Percentiles rank a stretch among this genome's conserved stretches.
phyloP scores from a whole-genome alignment of 2,888 invertebrate species.

The Tortrix viridana region DNA sequence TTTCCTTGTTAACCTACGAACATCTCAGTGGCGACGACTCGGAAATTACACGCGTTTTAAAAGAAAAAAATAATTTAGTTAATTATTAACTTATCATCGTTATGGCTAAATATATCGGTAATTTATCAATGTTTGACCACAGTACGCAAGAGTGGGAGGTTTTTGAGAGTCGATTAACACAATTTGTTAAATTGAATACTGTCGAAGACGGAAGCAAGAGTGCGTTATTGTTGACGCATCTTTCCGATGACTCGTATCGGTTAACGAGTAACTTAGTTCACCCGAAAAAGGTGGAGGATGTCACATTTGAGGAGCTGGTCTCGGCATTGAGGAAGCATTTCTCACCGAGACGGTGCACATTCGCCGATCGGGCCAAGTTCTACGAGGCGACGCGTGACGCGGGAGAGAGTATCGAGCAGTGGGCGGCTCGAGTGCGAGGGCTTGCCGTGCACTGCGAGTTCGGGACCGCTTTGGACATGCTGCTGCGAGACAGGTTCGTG shows the following conservation, averaged over 20 bases:
- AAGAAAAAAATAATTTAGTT: not conserved
- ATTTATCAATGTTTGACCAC: slow-evolving; percentile 6
- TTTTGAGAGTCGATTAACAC: slow-evolving; percentile 1
- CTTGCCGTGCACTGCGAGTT: slow-evolving; percentile 39
- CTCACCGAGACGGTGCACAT: slow-evolving; percentile 40
- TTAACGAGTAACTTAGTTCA: slow-evolving; percentile 5
- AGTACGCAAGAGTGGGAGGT: slow-evolving; percentile 12
- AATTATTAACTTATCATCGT: not conserved
- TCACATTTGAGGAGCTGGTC: slow-evolving; percentile 21
- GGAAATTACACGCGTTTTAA: not conserved
- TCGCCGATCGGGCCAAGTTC: slow-evolving; percentile 41
- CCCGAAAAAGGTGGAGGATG: slow-evolving; percentile 9
- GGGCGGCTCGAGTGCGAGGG: slow-evolving; percentile 39
- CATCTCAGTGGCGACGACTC: slow-evolving; percentile 1
- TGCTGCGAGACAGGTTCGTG: slow-evolving; percentile 30
- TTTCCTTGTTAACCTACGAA: no score
- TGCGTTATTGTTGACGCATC: slow-evolving; percentile 8
- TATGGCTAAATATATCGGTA: slow-evolving; percentile 7
- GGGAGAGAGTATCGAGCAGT: slow-evolving; percentile 40
- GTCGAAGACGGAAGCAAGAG: not conserved
- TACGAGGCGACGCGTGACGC: slow-evolving; percentile 37
- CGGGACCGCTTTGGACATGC: slow-evolving; percentile 28
- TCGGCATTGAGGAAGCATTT: slow-evolving; percentile 36
- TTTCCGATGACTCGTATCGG: slow-evolving; percentile 3
- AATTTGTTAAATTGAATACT: slow-evolving; percentile 1